Evolutionary conservation across 2,888 invertebrate genomes (phyloP), one percentile per base, ranked within the genome.

Genomic region (Campoplex nolae): DNA sequence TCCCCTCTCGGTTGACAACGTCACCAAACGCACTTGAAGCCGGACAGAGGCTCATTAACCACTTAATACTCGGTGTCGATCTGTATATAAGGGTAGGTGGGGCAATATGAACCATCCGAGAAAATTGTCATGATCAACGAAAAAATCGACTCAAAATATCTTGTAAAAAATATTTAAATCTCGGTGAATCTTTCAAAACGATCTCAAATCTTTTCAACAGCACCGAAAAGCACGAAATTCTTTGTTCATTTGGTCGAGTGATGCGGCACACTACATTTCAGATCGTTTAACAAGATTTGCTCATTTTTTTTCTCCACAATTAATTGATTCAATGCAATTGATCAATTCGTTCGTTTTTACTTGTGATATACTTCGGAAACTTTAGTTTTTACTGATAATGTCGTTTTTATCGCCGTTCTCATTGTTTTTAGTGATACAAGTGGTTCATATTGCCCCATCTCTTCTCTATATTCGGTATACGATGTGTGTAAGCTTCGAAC

Each of bases 401-500:
- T 54, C 35, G 45, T 13, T 9, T 42, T 76, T 16, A 18, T 18
- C 13, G 18, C 1, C 18, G 9, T 54, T 58, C 6, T 28, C 8
- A 11, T 35, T 62, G n/a, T 62, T 51, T 58, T 62, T 65, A 16
- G 18, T 51, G 0, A 23, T 35, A 18, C 9, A 23, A 73, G 51
- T n/a, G 70, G 58, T 79, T 45, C 79, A 71, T 79, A 45, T 79
- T 70, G 45, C 56, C 70, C 48, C 79, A 71, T 45, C 35, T 28
- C 28, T 51, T n/a, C n/a, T 16, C n/a, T n/a, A 81, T 81, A 74
- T 62, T 73, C 78, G 11, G 65, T n/a, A 62, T n/a, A 62, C 32
- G 68, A 76, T 32, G 67, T 74, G 81, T 67, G 54, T 67, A 74
- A 74, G 80, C 51, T 51, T 67, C 74, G 51, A 42, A 28, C 78